Percentiles rank a stretch among this genome's conserved stretches.
Evolutionary conservation across 1,140 invertebrate species (phyloP).

Genomic region (Drosophila sucinea): DNA sequence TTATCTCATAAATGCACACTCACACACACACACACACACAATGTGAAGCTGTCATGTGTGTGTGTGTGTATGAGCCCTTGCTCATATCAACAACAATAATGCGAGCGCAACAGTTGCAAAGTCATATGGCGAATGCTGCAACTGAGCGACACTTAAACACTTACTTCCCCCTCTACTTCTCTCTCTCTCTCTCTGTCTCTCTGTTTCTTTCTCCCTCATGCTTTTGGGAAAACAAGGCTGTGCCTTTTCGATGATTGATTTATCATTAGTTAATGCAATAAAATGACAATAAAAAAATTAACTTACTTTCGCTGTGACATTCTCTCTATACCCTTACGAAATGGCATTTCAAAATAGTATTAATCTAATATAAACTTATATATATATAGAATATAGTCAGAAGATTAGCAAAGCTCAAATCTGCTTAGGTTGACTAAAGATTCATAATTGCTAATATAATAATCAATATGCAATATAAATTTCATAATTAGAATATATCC

Average conservation of each 20-base stretch:
- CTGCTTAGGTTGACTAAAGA: too few relatives aligned
- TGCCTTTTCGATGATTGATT: constrained; percentile 37
- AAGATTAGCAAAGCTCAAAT: too few relatives aligned
- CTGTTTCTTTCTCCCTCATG: neutral
- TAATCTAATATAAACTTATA: too few relatives aligned
- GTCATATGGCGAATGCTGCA: constrained; percentile 52
- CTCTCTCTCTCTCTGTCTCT: neutral
- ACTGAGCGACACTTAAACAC: constrained; percentile 35
- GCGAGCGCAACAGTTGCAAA: constrained; percentile 68
- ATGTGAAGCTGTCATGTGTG: neutral
- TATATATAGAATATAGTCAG: too few relatives aligned
- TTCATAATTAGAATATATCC: too few relatives aligned
- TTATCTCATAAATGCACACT: constrained; percentile 73
- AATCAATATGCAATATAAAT: too few relatives aligned
- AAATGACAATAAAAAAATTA: neutral
- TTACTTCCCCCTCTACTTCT: constrained; percentile 18
- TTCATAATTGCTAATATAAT: too few relatives aligned
- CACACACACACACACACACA: constrained; percentile 20
- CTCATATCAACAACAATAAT: constrained; percentile 43
- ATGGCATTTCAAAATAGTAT: neutral
- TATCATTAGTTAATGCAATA: constrained; percentile 21
- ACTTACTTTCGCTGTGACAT: neutral
- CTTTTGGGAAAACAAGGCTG: neutral
- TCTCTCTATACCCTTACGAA: neutral
- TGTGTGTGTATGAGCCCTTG: constrained; percentile 51